Conservation (phyloP, 2,888 invertebrate genomes). For the Julus scandinavius region DNA sequence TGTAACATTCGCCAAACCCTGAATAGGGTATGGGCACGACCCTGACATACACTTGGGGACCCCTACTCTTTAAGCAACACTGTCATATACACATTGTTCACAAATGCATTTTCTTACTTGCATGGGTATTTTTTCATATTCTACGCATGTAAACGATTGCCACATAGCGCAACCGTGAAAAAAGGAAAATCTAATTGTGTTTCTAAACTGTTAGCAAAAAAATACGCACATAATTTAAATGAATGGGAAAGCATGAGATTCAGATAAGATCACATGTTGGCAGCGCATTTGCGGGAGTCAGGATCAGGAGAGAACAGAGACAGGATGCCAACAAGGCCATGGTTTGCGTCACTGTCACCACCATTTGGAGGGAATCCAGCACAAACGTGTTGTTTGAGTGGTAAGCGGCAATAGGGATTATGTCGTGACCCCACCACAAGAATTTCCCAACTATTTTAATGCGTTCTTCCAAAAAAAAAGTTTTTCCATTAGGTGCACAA, state of each 20-base stretch:
- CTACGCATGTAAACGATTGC: not conserved
- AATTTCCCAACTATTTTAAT: not conserved
- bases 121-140: not conserved
- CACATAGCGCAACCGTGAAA: not conserved
- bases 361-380: slow-evolving; percentile 1
- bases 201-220: not conserved
- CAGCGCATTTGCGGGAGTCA: slow-evolving; percentile 1
- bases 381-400: not conserved
- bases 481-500: not conserved
- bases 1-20: no score
- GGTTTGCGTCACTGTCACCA: slow-evolving; percentile 33
- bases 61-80: no score
- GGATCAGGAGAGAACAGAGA: not conserved
- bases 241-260: not conserved
- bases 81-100: not conserved
- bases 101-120: not conserved
- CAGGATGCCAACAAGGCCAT: slow-evolving; percentile 37
- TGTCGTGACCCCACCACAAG: not conserved
- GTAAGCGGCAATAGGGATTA: not conserved
- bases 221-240: slow-evolving; percentile 26
- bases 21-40: no score
- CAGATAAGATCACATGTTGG: slow-evolving; percentile 30
- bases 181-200: slow-evolving; percentile 13
- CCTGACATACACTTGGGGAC: no score
- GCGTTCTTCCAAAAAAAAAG: not conserved